Evolutionary conservation across 2,888 invertebrate genomes (phyloP), one percentile per base, ranked within the genome.

Genomic region (Andrena hattorfiana): DNA sequence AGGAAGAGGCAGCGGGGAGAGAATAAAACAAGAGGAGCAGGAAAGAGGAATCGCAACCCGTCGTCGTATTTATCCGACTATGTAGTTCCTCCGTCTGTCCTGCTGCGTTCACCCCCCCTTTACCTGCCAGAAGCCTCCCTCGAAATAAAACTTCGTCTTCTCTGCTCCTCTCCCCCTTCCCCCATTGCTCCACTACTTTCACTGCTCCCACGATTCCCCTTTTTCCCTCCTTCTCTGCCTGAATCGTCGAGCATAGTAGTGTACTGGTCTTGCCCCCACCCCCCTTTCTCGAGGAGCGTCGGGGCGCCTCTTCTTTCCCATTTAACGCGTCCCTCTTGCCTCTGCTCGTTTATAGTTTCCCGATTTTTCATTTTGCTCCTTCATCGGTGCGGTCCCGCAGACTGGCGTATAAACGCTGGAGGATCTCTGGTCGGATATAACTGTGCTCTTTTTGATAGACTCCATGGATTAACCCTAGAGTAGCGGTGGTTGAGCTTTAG

Each of bases 61-160:
- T 82, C 74, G 76, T 84, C 84, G 88, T 88, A 90, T 90, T 90
- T 90, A 90, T 90, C 89, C 87, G 89, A 71, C 89, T 85, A 86
- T 87, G 88, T 88, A 89, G 86, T 89, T 89, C 88, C 89, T 89
- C 86, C 84, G 89, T 90, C 90, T 89, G 90, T 90, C 87, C 89
- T 72, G 85, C 68, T 32, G 77, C 73, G 77, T 77, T 76, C 78
- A 66, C 26, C 83, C 78, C 78, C 85, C 87, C 81, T 71, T 42
- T 16, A 42, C 42, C 42, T 42, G 42, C 42, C 42, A 42, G 80
- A 88, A 89, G 83, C 84, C 81, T 82, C 64, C 86, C 78, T 88
- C 75, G 85, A 89, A 90, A 89, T 88, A 89, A 90, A 90, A 89
- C 86, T 87, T 84, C 79, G 85, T 74, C 72, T 72, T 81, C 76